These are phyloP conservation scores for Drosophila mayaguana DNA, from an alignment of 2,888 invertebrate genomes.

Conservation along the genomic window DNA sequence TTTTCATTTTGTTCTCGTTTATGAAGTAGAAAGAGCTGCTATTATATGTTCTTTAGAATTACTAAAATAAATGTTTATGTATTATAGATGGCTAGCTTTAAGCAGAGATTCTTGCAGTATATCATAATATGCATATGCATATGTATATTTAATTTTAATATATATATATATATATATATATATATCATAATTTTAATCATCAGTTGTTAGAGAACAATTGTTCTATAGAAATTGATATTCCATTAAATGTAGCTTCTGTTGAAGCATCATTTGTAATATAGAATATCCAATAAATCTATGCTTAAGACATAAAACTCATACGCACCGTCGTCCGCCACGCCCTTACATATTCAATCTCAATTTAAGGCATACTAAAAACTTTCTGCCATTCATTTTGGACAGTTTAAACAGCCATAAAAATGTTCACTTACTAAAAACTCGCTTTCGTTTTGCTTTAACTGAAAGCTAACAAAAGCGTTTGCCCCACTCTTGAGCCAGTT, in stretches of 20 bases:
- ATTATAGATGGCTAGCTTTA: no score
- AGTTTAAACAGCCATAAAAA: slow-evolving; percentile 2
- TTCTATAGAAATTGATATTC: no score
- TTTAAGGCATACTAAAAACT: neutral
- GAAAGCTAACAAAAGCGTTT: slow-evolving; percentile 7
- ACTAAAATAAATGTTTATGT: no score
- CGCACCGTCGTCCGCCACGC: neutral
- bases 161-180: no score
- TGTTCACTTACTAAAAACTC: slow-evolving; percentile 8
- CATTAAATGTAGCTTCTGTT: no score
- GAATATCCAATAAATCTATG: neutral
- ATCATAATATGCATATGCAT: no score
- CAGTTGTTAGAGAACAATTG: no score
- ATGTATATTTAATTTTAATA: no score
- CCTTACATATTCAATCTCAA: neutral
- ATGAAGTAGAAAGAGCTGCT: neutral
- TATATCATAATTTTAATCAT: no score
- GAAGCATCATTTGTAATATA: no score
- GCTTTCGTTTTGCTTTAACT: slow-evolving; percentile 2
- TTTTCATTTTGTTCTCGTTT: neutral
- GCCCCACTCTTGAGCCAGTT: slow-evolving; percentile 35
- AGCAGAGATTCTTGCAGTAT: no score
- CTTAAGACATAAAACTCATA: neutral
- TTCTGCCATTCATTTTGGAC: neutral
- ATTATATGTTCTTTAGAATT: neutral